Percentiles rank a stretch among this genome's conserved stretches.
Evolutionary conservation across 2,113 vertebrate species (phyloP).

Genomic region (Grantiella picta): DNA sequence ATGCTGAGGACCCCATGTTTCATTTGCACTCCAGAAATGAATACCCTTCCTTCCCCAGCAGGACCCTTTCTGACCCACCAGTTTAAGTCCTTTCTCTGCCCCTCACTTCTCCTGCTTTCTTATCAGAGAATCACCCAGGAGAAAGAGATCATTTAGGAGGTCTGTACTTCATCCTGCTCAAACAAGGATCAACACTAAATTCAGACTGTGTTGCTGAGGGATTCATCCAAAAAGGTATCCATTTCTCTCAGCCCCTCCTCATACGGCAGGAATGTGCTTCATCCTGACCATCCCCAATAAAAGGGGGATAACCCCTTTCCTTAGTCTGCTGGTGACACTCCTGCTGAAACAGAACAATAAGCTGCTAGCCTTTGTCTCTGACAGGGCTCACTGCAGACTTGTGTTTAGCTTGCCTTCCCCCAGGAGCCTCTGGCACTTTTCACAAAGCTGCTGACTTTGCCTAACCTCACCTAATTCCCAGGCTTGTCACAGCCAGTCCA

Average conservation of each 20-base stretch:
- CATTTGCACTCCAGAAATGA: slow-evolving; percentile 7
- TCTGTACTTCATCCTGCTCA: background rate
- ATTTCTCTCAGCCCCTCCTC: background rate
- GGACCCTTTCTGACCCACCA: background rate
- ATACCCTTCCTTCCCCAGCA: background rate
- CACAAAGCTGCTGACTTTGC: background rate
- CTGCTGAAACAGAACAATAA: background rate
- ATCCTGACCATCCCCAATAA: background rate
- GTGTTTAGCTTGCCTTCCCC: background rate
- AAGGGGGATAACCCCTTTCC: background rate
- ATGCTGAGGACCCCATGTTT: background rate
- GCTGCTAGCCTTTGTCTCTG: background rate
- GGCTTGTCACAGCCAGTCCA: background rate
- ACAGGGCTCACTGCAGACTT: background rate
- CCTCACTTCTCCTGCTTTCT: background rate
- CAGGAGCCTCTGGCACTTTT: background rate
- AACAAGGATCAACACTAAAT: background rate
- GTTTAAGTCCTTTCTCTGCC: background rate
- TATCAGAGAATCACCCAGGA: background rate
- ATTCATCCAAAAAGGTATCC: background rate
- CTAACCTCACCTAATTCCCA: background rate
- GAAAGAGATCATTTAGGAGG: background rate
- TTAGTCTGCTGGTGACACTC: background rate
- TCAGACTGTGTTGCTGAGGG: background rate
- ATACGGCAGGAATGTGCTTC: accelerated